These are phyloP conservation scores for Hetaerina americana DNA, from an alignment of 1,140 invertebrate species.

Conservation along the genomic window DNA sequence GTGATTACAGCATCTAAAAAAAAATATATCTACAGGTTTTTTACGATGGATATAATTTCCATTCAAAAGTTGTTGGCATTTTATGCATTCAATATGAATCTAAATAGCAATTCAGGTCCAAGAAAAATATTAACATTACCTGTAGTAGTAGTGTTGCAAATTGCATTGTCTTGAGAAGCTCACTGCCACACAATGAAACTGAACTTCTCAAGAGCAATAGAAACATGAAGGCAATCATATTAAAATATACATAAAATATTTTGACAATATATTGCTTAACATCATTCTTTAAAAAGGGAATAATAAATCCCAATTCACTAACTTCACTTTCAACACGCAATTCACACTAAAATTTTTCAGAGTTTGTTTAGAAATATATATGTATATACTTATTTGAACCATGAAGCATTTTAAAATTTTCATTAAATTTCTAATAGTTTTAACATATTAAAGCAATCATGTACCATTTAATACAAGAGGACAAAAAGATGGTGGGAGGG, in stretches of 20 bases:
- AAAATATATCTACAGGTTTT: background rate
- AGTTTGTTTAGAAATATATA: slow-evolving; percentile 1
- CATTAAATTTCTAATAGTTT: background rate
- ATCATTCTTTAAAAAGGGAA: background rate
- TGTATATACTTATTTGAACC: background rate
- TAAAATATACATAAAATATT: background rate
- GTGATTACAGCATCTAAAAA: background rate
- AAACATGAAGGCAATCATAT: background rate
- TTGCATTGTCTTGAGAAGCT: background rate
- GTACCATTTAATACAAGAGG: background rate
- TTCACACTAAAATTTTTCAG: background rate
- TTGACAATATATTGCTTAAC: background rate
- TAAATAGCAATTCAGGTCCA: background rate
- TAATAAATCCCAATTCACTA: background rate
- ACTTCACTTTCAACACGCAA: background rate
- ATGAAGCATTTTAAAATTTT: background rate
- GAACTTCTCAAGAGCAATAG: background rate
- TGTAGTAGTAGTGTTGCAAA: background rate
- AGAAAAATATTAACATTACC: background rate
- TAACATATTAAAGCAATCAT: background rate
- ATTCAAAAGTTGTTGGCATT: background rate
- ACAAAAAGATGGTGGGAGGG: background rate
- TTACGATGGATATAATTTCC: background rate
- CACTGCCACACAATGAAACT: background rate
- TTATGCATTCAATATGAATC: background rate